Evolutionary conservation across 2,888 invertebrate genomes (phyloP).

Genomic region (Embidobia sp.): DNA sequence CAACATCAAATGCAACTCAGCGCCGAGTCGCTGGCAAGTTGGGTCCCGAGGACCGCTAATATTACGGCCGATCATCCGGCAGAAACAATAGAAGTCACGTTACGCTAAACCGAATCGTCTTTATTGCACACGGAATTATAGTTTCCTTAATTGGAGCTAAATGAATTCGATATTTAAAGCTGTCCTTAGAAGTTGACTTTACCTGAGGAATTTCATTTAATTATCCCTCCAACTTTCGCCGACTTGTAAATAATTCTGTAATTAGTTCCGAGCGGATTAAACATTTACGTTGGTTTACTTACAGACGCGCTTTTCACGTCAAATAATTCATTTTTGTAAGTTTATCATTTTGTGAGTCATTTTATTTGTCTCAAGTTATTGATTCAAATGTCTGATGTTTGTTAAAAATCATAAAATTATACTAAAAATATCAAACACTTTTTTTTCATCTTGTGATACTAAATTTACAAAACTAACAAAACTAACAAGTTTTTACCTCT

Average conservation of each 20-base stretch:
- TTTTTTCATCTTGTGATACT: too few species aligned
- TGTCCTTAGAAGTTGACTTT: neutral
- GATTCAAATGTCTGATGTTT: too few species aligned
- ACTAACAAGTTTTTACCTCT: too few species aligned
- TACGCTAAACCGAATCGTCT: neutral
- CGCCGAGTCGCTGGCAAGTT: conserved; percentile 9
- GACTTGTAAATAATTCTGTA: neutral
- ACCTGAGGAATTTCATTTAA: neutral
- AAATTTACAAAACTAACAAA: too few species aligned
- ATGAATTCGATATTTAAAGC: conserved; percentile 12
- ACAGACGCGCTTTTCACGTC: too few species aligned
- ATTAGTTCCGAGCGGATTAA: too few species aligned
- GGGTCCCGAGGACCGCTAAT: conserved; percentile 11
- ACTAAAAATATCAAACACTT: too few species aligned
- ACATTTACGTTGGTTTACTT: too few species aligned
- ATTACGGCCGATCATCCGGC: conserved; percentile 6
- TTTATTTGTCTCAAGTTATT: too few species aligned
- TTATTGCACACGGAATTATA: conserved; percentile 14
- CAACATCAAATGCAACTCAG: conserved; percentile 18
- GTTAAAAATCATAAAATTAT: too few species aligned
- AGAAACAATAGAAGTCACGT: conserved; percentile 10
- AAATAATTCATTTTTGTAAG: too few species aligned
- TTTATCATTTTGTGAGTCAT: too few species aligned
- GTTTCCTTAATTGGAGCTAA: conserved; percentile 6
- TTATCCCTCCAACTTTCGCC: neutral